phyloP scores from a whole-genome alignment of 2,797 vertebrate species.

The Sparus aurata region DNA sequence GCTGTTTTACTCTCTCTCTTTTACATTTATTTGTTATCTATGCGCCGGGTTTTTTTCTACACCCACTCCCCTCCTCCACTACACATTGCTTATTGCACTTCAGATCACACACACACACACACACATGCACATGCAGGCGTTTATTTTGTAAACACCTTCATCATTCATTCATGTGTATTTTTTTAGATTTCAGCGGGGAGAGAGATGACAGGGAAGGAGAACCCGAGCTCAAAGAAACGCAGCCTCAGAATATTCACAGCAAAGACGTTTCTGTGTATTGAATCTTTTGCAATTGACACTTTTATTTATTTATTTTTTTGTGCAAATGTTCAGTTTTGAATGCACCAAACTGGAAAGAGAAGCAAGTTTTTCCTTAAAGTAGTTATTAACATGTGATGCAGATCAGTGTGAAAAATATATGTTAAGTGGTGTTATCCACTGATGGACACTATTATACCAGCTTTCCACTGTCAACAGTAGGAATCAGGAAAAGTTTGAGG shows the following conservation, averaged over 20 bases:
- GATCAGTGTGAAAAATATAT: no score
- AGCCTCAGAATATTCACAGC: neutral
- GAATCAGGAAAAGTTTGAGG: no score
- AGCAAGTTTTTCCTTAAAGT: no score
- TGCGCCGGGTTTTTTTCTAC: slow-evolving; percentile 17
- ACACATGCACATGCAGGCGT: slow-evolving; percentile 13
- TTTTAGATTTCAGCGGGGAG: slow-evolving; percentile 3
- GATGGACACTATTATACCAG: no score
- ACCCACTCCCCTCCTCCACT: slow-evolving; percentile 37
- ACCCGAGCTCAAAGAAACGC: neutral
- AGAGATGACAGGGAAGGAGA: neutral
- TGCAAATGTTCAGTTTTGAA: slow-evolving; percentile 10
- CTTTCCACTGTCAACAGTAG: no score
- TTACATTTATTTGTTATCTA: slow-evolving; percentile 55
- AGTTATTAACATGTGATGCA: no score
- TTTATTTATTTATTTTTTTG: no score
- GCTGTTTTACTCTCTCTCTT: slow-evolving; percentile 53
- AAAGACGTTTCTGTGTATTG: neutral
- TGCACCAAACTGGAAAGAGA: slow-evolving; percentile 22
- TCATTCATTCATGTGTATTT: slow-evolving; percentile 35
- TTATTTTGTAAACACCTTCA: slow-evolving; percentile 29
- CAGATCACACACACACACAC: slow-evolving; percentile 25
- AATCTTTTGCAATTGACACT: neutral
- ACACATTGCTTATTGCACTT: slow-evolving; percentile 22
- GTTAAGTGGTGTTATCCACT: no score